Conservation (phyloP, 53 echinoderm and acorn worm genomes). For the Stichopus horrens region DNA sequence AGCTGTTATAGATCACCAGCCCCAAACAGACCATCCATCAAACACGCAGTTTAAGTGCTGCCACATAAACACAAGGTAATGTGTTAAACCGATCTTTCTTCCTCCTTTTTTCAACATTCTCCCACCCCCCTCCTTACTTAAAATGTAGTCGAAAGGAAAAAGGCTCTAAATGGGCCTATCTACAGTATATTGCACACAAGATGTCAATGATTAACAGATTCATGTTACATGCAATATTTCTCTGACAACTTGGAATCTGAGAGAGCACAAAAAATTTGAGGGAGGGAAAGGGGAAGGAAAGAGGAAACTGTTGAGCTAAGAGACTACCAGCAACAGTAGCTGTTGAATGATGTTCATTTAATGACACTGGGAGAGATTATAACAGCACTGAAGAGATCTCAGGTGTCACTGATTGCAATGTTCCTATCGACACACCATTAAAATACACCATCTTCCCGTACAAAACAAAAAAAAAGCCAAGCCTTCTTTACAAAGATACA, state of each 20-base stretch:
- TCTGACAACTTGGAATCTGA: neutral
- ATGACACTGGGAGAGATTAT: no score
- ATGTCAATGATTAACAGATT: neutral
- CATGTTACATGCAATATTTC: neutral
- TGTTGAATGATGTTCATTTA: no score
- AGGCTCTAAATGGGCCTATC: neutral
- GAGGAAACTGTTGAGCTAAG: no score
- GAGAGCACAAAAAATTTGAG: neutral
- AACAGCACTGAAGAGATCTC: no score
- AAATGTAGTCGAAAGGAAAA: neutral
- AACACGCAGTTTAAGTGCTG: neutral
- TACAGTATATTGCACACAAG: neutral
- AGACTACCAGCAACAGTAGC: no score
- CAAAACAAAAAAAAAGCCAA: no score
- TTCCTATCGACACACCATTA: no score
- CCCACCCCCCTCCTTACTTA: neutral
- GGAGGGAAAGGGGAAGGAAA: no score
- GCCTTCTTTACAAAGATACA: no score
- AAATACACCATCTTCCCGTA: no score
- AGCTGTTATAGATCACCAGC: neutral
- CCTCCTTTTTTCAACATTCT: neutral
- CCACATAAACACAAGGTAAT: neutral
- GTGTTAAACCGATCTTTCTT: neutral
- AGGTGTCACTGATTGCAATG: no score
- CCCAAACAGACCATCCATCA: slow-evolving; percentile 39